Percentiles rank a stretch among this genome's conserved stretches.
Conservation (phyloP, 2,797 vertebrate species). For the Vireo griseus region DNA sequence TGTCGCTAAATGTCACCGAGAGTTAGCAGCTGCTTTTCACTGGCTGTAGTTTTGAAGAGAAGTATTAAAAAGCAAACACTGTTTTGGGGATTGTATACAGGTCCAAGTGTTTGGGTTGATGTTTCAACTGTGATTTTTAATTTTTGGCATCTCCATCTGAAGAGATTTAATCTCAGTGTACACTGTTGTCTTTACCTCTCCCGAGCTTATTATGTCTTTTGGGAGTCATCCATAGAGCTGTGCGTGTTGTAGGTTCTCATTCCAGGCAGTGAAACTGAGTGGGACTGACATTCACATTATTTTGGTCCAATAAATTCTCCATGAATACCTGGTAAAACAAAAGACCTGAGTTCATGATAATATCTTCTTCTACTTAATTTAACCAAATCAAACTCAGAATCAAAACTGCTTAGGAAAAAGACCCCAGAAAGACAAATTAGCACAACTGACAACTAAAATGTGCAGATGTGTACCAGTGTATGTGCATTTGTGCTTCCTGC, state of each 20-base stretch:
- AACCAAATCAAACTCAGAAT: background rate
- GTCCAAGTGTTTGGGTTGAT: background rate
- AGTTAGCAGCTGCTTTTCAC: conserved; percentile 29
- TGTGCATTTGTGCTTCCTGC: background rate
- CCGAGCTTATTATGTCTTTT: background rate
- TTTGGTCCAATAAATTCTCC: background rate
- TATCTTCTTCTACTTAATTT: background rate
- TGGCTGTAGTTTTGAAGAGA: background rate
- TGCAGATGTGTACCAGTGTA: background rate
- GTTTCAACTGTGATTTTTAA: background rate
- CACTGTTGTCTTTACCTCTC: background rate
- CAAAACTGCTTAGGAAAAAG: background rate
- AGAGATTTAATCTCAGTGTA: background rate
- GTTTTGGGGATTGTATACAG: background rate
- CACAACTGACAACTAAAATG: accelerated
- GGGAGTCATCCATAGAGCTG: background rate
- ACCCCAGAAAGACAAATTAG: background rate
- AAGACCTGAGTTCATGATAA: background rate
- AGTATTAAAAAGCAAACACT: background rate
- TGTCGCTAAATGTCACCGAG: conserved; percentile 34
- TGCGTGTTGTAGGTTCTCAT: background rate
- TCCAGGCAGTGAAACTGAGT: background rate
- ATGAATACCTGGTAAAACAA: background rate
- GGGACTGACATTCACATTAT: background rate
- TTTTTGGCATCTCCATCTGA: background rate